Conservation (phyloP, 2,797 vertebrate species). For the Harpagifer antarcticus region DNA sequence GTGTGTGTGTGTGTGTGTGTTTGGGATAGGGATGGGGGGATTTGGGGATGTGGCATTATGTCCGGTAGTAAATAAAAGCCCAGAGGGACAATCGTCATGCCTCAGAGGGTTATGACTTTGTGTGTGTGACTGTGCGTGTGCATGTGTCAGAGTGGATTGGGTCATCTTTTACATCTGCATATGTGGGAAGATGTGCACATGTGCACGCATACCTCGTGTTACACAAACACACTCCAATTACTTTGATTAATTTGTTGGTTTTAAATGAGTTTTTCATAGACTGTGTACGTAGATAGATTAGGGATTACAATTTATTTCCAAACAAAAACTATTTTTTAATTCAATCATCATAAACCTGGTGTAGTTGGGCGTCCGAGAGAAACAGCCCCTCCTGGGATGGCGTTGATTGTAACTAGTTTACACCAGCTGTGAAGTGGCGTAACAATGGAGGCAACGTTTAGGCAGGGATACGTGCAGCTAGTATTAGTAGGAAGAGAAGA, state of each 20-base stretch:
- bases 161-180: constrained; percentile 24
- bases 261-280: neutral
- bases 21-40: neutral
- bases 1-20: constrained; percentile 46
- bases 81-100: constrained; percentile 87
- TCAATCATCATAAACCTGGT: no score
- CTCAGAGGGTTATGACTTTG: constrained; percentile 83
- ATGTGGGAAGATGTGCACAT: constrained; percentile 54
- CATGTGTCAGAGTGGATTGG: neutral
- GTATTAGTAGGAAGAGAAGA: no score
- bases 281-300: no score
- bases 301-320: no score
- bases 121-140: neutral
- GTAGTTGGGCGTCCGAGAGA: no score
- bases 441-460: no score
- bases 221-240: neutral
- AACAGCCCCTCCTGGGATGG: no score
- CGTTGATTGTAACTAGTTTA: no score
- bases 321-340: no score
- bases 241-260: neutral
- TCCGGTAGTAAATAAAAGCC: constrained; percentile 85
- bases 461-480: no score
- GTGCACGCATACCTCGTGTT: neutral
- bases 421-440: no score
- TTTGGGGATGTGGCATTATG: constrained; percentile 59